Base-by-base conservation (phyloP, 2,888 invertebrate species). In the Troides oblongomaculatus region DNA sequence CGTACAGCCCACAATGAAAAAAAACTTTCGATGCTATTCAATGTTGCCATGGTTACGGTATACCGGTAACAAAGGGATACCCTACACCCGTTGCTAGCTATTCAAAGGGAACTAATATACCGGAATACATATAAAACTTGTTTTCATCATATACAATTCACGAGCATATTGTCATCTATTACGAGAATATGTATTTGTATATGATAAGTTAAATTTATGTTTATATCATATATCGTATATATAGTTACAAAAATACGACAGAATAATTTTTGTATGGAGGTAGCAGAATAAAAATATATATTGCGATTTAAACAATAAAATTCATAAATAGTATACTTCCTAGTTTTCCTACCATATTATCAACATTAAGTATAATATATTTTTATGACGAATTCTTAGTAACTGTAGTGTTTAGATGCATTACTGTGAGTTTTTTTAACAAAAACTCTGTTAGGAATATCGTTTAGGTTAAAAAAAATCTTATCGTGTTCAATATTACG, bases 41-140 rank as follows among this genome's bases (percentile, higher is more conserved):
- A 91, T 91, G 87, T 91, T 87, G 77, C 88, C 74, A 89, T 88
- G 79, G 87, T 72, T 80, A 91, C 88, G 75, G 71, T 71, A 77
- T 84, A 84, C 79, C 72, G 79, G 84, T 88, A 90, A 90, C 89
- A 89, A 77, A 80, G 72, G 76, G 74, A 73, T 66, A 50, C 57
- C 66, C 56, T 58, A 46, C 17, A 30, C 30, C 62, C 58, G 60
- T 39, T 30, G 10, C 30, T 67, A 57, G 18, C 58, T 64, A 69
- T 62, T 64, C 62, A 72, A 69, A 58, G 62, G 63, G 66, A 72
- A 71, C 68, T 62, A 69, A 68, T 21, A 61, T 30, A 7, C 23
- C 43, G 50, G 17, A 53, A 65, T 58, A 21, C 56, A 39, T 30
- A 53, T 25, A 63, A 70, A 59, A 66, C 59, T 53, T 66, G 66